phyloP scores from a whole-genome alignment of 1,140 invertebrate species.

The Mamestra configurata region DNA sequence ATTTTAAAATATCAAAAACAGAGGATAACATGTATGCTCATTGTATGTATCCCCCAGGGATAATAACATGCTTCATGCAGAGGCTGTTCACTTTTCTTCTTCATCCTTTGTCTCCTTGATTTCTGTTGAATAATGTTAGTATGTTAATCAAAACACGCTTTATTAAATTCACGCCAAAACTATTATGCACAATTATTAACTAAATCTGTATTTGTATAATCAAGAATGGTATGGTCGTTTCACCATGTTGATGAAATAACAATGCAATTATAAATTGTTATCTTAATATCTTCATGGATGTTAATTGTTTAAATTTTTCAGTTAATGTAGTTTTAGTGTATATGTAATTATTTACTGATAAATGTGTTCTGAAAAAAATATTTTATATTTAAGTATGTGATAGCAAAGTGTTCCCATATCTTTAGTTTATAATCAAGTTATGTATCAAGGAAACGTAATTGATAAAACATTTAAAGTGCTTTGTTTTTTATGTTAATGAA shows the following conservation, averaged over 20 bases:
- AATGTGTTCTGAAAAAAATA: no score
- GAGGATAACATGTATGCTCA: slow-evolving; percentile 22
- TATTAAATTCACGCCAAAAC: slow-evolving; percentile 36
- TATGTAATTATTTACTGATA: no score
- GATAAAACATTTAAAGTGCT: slow-evolving; percentile 12
- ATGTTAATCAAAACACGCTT: slow-evolving; percentile 44
- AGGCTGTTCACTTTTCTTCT: slow-evolving; percentile 64
- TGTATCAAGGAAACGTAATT: slow-evolving; percentile 2
- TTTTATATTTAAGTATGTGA: not conserved
- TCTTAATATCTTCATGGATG: no score
- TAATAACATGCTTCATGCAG: slow-evolving; percentile 47
- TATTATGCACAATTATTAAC: not conserved
- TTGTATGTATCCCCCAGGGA: slow-evolving; percentile 9
- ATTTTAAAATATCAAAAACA: slow-evolving; percentile 38
- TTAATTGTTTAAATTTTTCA: no score
- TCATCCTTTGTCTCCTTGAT: slow-evolving; percentile 40
- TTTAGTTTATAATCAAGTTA: not conserved
- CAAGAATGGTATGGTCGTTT: no score
- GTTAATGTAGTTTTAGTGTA: no score
- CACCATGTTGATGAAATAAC: no score
- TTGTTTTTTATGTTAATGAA: not conserved
- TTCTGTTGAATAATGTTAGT: slow-evolving; percentile 59
- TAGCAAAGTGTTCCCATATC: not conserved
- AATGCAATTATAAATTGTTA: no score
- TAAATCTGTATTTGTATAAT: no score